Base-by-base conservation (phyloP, 2,888 invertebrate genomes). In the Apamea monoglypha region DNA sequence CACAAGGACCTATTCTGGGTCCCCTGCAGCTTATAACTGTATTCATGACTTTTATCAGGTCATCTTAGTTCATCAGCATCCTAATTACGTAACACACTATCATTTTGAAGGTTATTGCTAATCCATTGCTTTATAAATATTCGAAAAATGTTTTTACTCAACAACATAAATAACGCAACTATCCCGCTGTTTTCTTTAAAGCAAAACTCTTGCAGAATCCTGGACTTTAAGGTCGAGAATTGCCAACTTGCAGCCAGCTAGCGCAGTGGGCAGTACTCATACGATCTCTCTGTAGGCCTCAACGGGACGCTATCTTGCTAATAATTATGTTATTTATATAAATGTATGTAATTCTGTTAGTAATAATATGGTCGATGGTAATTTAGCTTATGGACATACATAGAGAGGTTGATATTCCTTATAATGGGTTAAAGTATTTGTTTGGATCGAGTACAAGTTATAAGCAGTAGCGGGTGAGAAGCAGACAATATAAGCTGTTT, bases 391-490 rank as follows among this genome's bases (percentile, higher is more conserved):
- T 74, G 56, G 40, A 36, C 5, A 36, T 75, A 36, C 5, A 36
- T 75, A 44, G 29, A 68, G 40, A 64, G 44, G 71, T 64, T 16
- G 7, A 36, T 70, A 74, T 64, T 71, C 21, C 47, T 7, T 74
- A 32, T 74, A 74, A 82, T 83, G 25, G 78, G 66, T 74, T 71
- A 74, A 83, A 61, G 70, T 83, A 50, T 78, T 83, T 78, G 29
- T 74, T 82, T 53, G 32, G 32, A 59, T 40, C 4, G 36, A 3
- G 7, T 64, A 6, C 2, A 74, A 83, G 74, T 78, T 69, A 66
- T 61, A 72, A 16, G 36, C 59, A 53, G 53, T n/a, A 83, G 87
- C 78, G 71, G 4, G 16, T 47, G 10, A 25, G 32, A 36, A 56
- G 6, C 18, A 7, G 1, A 47, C 36, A 4, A 21, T 64, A 36